Evolutionary conservation across 2,888 invertebrate genomes (phyloP).

Genomic region (Scaptodrosophila latifasciaeformis): DNA sequence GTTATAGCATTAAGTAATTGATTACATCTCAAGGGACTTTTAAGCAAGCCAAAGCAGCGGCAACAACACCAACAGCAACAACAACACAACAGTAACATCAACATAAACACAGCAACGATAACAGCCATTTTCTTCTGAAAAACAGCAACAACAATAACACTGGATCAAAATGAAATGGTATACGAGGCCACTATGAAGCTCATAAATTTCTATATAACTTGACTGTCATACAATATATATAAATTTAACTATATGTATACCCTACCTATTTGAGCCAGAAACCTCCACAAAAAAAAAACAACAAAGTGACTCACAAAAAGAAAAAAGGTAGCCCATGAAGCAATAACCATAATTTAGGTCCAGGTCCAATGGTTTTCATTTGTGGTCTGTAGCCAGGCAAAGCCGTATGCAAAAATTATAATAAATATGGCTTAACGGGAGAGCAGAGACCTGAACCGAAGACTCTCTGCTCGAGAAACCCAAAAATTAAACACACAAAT

Average conservation of each 20-base stretch:
- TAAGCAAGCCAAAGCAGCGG: slow-evolving; percentile 53
- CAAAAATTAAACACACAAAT: no score
- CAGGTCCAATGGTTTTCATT: slow-evolving; percentile 13
- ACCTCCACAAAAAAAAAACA: slow-evolving; percentile 25
- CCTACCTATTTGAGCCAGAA: no score
- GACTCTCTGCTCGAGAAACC: no score
- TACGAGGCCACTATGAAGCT: slow-evolving; percentile 65
- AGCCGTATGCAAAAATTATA: no score
- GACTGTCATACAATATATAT: slow-evolving; percentile 60
- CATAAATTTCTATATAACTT: slow-evolving; percentile 68
- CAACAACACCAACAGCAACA: slow-evolving; percentile 12
- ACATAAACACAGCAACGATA: slow-evolving; percentile 5
- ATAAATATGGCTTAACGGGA: no score
- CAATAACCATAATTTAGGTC: slow-evolving; percentile 71
- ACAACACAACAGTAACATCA: slow-evolving; percentile 1
- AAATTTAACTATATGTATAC: slow-evolving; percentile 51
- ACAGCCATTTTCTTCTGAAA: slow-evolving; percentile 9
- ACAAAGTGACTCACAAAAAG: not conserved
- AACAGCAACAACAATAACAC: slow-evolving; percentile 19
- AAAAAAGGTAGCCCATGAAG: slow-evolving; percentile 53
- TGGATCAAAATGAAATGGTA: slow-evolving; percentile 52
- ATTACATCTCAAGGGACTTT: slow-evolving; percentile 74
- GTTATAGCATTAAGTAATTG: slow-evolving; percentile 73
- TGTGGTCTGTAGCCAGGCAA: no score
- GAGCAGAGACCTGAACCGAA: no score